These are phyloP conservation scores for Ladona fulva DNA, from an alignment of 1,140 invertebrate species.

Conservation along the genomic window DNA sequence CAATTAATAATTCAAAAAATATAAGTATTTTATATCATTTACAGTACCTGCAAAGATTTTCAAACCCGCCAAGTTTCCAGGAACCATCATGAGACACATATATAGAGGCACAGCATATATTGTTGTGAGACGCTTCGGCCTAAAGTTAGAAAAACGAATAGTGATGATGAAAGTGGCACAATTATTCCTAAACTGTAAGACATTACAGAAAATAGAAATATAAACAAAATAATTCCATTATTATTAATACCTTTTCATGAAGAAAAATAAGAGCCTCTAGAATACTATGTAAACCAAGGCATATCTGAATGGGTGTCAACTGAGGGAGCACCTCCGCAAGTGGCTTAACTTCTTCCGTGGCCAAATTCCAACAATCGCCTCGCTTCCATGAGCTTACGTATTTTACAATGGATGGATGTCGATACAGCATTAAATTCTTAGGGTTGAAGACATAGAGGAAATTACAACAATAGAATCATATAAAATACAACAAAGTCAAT, in stretches of 20 bases:
- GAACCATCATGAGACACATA: slow-evolving; percentile 69
- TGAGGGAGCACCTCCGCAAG: slow-evolving; percentile 50
- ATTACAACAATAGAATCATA: no score
- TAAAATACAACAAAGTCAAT: no score
- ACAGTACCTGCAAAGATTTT: slow-evolving; percentile 54
- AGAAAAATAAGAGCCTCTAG: slow-evolving; percentile 67
- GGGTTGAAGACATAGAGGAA: no score
- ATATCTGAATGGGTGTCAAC: slow-evolving; percentile 63
- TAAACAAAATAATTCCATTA: background rate
- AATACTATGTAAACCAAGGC: slow-evolving; percentile 65
- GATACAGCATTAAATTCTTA: slow-evolving; percentile 73
- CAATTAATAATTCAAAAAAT: no score
- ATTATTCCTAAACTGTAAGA: no score
- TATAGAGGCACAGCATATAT: slow-evolving; percentile 65
- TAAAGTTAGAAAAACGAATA: slow-evolving; percentile 27
- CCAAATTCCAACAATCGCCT: slow-evolving; percentile 58
- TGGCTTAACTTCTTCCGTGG: slow-evolving; percentile 65
- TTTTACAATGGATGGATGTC: slow-evolving; percentile 69
- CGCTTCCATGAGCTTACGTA: slow-evolving; percentile 71
- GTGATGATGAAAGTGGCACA: background rate
- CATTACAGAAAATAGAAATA: background rate
- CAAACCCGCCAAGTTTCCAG: slow-evolving; percentile 75
- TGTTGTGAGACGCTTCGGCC: slow-evolving; percentile 68
- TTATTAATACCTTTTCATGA: slow-evolving; percentile 50
- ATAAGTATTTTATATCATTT: no score